Conservation (phyloP, 2,113 vertebrate genomes). For the Numenius arquata region DNA sequence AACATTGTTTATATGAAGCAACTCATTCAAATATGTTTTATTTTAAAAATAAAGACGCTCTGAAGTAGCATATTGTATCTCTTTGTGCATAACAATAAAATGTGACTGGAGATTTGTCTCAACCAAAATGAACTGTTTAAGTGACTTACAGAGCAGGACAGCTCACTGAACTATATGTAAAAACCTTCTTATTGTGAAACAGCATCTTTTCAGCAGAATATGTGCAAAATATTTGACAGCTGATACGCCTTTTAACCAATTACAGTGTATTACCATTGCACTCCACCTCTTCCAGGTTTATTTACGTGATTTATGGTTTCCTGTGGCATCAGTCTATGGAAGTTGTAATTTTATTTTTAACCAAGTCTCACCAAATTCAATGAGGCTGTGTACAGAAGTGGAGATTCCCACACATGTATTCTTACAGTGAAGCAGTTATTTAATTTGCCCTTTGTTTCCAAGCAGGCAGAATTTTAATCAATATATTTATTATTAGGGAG, state of each 20-base stretch:
- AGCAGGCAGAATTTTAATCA: neutral
- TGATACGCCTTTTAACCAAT: neutral
- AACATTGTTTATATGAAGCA: neutral
- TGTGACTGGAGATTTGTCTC: neutral
- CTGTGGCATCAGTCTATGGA: neutral
- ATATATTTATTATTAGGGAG: conserved; percentile 9
- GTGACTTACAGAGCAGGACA: neutral
- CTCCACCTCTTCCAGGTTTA: neutral
- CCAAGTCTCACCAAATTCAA: neutral
- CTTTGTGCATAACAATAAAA: neutral
- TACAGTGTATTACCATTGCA: neutral
- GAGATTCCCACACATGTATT: neutral
- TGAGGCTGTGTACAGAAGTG: neutral
- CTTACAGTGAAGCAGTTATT: neutral
- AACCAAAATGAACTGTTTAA: neutral
- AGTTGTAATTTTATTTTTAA: neutral
- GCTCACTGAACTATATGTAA: neutral
- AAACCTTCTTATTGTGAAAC: neutral
- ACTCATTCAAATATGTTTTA: neutral
- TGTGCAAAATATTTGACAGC: neutral
- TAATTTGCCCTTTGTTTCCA: conserved; percentile 12
- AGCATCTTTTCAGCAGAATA: neutral
- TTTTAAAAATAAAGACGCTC: neutral
- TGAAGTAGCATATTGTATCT: neutral
- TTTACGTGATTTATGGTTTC: neutral